Conservation (phyloP, 1,140 invertebrate genomes). For the Drosophila obscura region DNA sequence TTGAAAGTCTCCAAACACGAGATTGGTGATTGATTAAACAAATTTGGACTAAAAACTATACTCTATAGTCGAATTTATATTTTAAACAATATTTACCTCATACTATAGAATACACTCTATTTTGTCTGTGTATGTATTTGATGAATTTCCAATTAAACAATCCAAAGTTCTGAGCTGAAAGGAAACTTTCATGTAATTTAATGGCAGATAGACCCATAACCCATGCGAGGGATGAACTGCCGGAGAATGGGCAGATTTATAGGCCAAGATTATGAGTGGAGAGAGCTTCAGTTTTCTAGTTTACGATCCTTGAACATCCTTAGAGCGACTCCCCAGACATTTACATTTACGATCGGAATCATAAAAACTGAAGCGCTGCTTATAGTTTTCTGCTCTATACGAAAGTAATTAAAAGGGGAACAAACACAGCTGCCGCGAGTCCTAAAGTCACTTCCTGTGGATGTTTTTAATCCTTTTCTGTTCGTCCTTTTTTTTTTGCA, state of each 20-base stretch:
- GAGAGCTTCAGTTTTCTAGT: neutral
- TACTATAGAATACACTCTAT: no score
- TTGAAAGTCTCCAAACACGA: no score
- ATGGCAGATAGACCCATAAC: slow-evolving; percentile 38
- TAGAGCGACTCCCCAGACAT: slow-evolving; percentile 43
- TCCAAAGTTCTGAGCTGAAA: no score
- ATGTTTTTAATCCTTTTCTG: slow-evolving; percentile 73
- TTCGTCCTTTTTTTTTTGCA: slow-evolving; percentile 53
- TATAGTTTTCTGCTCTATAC: slow-evolving; percentile 65
- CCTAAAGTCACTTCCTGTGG: slow-evolving; percentile 44
- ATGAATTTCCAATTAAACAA: no score
- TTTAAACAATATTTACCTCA: no score
- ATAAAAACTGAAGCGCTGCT: slow-evolving; percentile 61
- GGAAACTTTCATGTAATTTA: no score
- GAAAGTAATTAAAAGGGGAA: slow-evolving; percentile 71
- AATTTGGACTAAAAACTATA: no score
- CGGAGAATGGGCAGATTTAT: slow-evolving; percentile 46
- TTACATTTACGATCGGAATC: slow-evolving; percentile 49
- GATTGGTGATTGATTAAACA: no score
- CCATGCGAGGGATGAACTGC: slow-evolving; percentile 43
- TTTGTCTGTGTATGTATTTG: no score
- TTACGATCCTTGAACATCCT: slow-evolving; percentile 27
- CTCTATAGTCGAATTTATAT: no score
- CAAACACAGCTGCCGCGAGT: slow-evolving; percentile 54
- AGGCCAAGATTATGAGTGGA: slow-evolving; percentile 46